Evolutionary conservation across 2,797 vertebrate genomes (phyloP).

Genomic region (Acropternis orthonyx): DNA sequence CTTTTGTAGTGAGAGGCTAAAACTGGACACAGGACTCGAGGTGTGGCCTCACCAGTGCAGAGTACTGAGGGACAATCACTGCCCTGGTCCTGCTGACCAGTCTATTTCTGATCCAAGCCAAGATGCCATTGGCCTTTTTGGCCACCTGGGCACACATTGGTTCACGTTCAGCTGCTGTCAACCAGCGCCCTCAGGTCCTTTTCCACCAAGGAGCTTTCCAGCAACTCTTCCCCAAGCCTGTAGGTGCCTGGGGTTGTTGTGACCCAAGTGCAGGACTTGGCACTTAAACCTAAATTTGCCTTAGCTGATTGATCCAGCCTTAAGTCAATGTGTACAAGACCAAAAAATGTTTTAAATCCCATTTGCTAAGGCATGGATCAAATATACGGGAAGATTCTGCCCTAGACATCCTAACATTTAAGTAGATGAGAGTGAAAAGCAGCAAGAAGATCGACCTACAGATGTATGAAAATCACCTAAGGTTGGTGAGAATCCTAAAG

Average conservation of each 20-base stretch:
- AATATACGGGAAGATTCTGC: background rate
- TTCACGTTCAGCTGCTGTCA: background rate
- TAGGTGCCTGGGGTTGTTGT: fast-evolving
- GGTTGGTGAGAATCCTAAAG: background rate
- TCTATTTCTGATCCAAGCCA: background rate
- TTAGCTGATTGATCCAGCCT: background rate
- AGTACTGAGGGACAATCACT: background rate
- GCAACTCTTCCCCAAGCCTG: background rate
- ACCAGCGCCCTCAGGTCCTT: background rate
- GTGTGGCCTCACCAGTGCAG: background rate
- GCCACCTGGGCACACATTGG: background rate
- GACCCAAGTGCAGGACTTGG: background rate
- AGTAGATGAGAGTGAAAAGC: background rate
- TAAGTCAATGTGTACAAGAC: background rate
- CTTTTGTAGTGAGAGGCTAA: background rate
- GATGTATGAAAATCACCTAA: background rate
- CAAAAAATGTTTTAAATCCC: background rate
- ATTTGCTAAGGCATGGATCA: background rate
- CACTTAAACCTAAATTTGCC: background rate
- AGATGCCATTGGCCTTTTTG: background rate
- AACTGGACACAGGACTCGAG: background rate
- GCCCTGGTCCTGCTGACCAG: background rate
- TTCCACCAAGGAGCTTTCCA: background rate
- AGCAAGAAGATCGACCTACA: background rate
- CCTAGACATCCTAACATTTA: background rate